Conservation (phyloP, 2,888 invertebrate genomes). For the Pandemis cinnamomeana region DNA sequence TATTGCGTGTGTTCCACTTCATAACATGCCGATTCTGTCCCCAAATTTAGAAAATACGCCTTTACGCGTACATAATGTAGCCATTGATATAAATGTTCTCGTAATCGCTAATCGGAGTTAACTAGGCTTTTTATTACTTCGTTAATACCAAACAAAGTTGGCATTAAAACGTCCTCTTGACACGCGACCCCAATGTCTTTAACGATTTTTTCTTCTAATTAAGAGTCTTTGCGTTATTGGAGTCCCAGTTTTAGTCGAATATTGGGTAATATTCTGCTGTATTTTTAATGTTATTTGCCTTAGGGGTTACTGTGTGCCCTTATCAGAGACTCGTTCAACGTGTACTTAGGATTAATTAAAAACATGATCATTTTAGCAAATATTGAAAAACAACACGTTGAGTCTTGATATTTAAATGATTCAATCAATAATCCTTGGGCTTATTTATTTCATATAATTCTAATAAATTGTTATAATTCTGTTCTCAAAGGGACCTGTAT, state of each 20-base stretch:
- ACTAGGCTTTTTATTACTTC: constrained; percentile 38
- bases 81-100: constrained; percentile 35
- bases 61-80: constrained; percentile 19
- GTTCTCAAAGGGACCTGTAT: no score
- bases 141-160: constrained; percentile 31
- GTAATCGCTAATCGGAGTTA: constrained; percentile 38
- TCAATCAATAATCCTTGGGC: no score
- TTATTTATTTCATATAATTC: no score
- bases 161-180: constrained; percentile 30
- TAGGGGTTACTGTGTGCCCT: background rate
- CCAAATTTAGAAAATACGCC: constrained; percentile 19
- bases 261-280: constrained; percentile 6
- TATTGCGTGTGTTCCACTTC: constrained; percentile 29
- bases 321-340: background rate
- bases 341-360: background rate
- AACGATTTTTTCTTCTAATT: constrained; percentile 37
- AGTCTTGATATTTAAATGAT: background rate
- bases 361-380: background rate
- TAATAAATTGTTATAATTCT: no score
- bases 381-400: background rate
- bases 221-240: constrained; percentile 27
- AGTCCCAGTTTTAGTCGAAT: background rate
- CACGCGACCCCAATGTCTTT: constrained; percentile 36
- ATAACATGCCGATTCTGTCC: constrained; percentile 5
- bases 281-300: constrained; percentile 2